Evolutionary conservation across 2,113 vertebrate species (phyloP), one percentile per base, ranked within the genome.

Genomic region (Leptosomus discolor): DNA sequence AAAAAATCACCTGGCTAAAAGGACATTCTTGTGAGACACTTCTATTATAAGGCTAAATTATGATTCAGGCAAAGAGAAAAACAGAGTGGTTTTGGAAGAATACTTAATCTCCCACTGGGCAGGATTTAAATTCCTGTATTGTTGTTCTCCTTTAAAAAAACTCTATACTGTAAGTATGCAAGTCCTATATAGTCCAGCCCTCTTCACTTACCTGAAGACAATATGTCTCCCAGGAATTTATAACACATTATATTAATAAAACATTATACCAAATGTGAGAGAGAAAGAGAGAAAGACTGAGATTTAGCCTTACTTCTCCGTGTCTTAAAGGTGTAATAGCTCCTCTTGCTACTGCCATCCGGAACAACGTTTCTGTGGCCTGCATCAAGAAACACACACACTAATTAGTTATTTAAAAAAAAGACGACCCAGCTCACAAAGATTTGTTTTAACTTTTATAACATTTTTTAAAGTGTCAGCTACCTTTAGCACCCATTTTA

Each of bases 331-430:
- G 98, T 65, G 97, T 98, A 89, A 99, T 98, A 82, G 94, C 88
- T 97, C 98, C 98, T 98, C 98, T 98, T 86, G 98, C 98, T 45
- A 98, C 98, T 5, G 98, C 98, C 98, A 98, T 99, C 96, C 98
- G 98, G 94, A 98, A 99, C 61, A 99, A 78, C 0, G 98, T 98
- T 97, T 99, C 98, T 83, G 98, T 98, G 56, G 98, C 98, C 98
- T 99, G 98, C 58, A 96, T 69, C 57, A 45, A 88, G 26, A 97
- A 92, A 91, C 45, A 85, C 60, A 87, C 17, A 63, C 8, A 77
- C 2, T 74, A 45, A 91, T 50, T 10, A 4, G 0, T 68, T 80
- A 71, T 45, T 86, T 45, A 57, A 80, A 84, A 69, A 64, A 11
- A 9, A 57, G 36, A 54, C 11, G 54, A 27, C 3, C 5, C 22